phyloP scores from a whole-genome alignment of 1,140 invertebrate genomes.

The Leptinotarsa undecemlineata region DNA sequence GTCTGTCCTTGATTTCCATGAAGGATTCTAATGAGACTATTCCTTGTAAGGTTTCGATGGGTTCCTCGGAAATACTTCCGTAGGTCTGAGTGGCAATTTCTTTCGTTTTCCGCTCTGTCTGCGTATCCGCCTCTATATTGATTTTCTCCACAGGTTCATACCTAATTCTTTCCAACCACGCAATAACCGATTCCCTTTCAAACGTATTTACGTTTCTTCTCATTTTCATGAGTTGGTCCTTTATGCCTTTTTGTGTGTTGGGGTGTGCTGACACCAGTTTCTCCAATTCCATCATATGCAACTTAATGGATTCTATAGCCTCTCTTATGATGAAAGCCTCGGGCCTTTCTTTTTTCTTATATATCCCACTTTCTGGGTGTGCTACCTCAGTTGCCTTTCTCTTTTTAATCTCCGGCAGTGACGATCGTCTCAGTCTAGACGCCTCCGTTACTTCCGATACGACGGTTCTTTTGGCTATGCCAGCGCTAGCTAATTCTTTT shows the following conservation, averaged over 20 bases:
- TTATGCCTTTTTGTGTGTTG: background rate
- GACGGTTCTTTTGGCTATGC: too few species aligned
- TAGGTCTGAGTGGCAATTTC: background rate
- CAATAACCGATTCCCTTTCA: background rate
- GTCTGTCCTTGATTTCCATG: background rate
- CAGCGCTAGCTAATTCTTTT: too few species aligned
- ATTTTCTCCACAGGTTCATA: background rate
- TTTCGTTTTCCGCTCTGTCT: background rate
- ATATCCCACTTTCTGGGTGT: too few species aligned
- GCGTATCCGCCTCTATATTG: background rate
- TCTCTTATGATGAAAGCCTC: too few species aligned
- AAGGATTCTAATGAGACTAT: background rate
- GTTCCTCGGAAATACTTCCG: background rate
- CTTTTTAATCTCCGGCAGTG: too few species aligned
- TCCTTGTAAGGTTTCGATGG: background rate
- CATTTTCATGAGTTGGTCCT: background rate
- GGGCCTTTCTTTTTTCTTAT: too few species aligned
- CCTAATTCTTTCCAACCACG: background rate
- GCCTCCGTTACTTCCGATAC: too few species aligned
- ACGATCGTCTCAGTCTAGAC: too few species aligned
- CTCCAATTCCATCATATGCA: too few species aligned
- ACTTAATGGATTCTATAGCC: too few species aligned
- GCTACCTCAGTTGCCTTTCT: too few species aligned
- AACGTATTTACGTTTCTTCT: background rate
- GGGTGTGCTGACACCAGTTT: background rate